A percentile compares a stretch with the other conserved stretches of the same genome.
Evolutionary conservation across 2,113 vertebrate species (phyloP).

Genomic region (Australoheros scitulus): DNA sequence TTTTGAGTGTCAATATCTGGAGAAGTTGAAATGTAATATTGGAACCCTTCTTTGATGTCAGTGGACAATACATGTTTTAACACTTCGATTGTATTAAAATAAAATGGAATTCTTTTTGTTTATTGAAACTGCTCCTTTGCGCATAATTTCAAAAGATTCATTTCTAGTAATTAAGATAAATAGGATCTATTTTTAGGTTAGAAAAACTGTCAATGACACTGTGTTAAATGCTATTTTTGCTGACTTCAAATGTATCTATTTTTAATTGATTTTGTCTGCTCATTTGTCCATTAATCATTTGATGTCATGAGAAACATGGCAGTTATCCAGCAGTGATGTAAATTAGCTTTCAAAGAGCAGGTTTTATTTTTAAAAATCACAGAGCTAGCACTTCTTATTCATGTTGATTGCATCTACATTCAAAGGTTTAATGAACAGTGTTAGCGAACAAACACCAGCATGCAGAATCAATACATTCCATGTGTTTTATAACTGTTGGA

Average conservation of each 20-base stretch:
- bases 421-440: slow-evolving; percentile 44
- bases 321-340: slow-evolving; percentile 65
- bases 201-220: slow-evolving; percentile 16
- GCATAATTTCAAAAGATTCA: slow-evolving; percentile 40
- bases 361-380: slow-evolving; percentile 74
- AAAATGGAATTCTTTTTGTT: not conserved
- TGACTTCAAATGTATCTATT: slow-evolving; percentile 71
- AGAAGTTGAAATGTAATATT: slow-evolving; percentile 49
- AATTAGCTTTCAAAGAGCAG: slow-evolving; percentile 66
- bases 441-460: slow-evolving; percentile 58
- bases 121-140: slow-evolving; percentile 37
- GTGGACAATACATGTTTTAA: slow-evolving; percentile 34
- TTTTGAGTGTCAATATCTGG: slow-evolving; percentile 61
- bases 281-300: slow-evolving; percentile 71
- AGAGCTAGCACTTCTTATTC: slow-evolving; percentile 47
- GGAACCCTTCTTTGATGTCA: slow-evolving; percentile 18
- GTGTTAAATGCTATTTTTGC: slow-evolving; percentile 58
- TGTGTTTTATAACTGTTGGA: slow-evolving; percentile 60
- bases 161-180: slow-evolving; percentile 38
- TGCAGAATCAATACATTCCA: slow-evolving; percentile 53
- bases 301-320: slow-evolving; percentile 62
- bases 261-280: slow-evolving; percentile 71
- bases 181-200: slow-evolving; percentile 31
- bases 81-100: not conserved
- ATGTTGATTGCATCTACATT: slow-evolving; percentile 54